Percentiles rank a stretch among this genome's conserved stretches.
Evolutionary conservation across 2,888 invertebrate genomes (phyloP).

Genomic region (Rugalucina vietnamica): DNA sequence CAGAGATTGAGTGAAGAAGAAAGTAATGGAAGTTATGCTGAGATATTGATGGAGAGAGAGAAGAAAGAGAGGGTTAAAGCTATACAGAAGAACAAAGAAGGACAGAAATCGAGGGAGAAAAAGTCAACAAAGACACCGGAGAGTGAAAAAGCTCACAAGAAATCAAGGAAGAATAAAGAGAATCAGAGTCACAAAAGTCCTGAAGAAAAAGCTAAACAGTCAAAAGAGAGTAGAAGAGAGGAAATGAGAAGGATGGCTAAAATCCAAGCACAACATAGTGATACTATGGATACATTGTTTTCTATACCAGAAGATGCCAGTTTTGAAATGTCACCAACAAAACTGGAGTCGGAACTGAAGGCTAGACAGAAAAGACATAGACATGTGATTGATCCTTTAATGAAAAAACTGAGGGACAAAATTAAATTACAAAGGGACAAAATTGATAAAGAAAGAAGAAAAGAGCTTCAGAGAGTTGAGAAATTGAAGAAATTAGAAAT

Average conservation of each 20-base stretch:
- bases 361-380: conserved; percentile 56
- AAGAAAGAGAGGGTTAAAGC: conserved; percentile 47
- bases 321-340: conserved; percentile 66
- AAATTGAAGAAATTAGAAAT: conserved; percentile 78
- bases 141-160: conserved; percentile 45
- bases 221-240: background rate
- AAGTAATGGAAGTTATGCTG: conserved; percentile 73
- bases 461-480: conserved; percentile 75
- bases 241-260: background rate
- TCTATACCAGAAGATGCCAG: conserved; percentile 81
- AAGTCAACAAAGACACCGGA: conserved; percentile 42
- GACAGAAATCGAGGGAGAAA: conserved; percentile 37
- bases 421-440: conserved; percentile 78
- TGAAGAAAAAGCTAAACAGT: background rate
- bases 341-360: conserved; percentile 52
- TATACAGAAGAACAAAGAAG: conserved; percentile 40
- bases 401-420: conserved; percentile 78
- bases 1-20: conserved; percentile 70
- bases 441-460: conserved; percentile 74
- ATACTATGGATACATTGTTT: conserved; percentile 73
- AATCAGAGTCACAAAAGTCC: conserved; percentile 41
- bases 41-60: conserved; percentile 68
- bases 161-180: conserved; percentile 43
- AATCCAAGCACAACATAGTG: conserved; percentile 37
- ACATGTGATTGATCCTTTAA: conserved; percentile 78